Evolutionary conservation across 2,888 invertebrate genomes (phyloP), one percentile per base, ranked within the genome.

Genomic region (Scaptomyza polygonia): DNA sequence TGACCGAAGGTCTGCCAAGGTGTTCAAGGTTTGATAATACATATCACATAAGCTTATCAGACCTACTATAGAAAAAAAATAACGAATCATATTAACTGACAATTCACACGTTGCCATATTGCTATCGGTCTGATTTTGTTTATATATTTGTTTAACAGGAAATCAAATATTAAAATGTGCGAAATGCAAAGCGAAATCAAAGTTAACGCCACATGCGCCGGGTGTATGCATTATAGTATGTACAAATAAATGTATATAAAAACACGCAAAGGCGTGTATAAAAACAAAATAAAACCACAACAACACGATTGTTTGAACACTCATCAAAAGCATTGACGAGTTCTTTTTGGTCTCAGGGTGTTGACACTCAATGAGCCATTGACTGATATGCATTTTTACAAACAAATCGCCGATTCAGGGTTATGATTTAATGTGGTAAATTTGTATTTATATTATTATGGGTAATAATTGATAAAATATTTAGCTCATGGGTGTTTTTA

Each of bases 1-100:
- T 80, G 80, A 85, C 11, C 53, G 72, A 80, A 80, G 84, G 78
- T 67, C 66, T 69, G 67, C 30, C 65, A 67, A 64, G 55, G 39
- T 84, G 81, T 75, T 84, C 80, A 80, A 84, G 80, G 85, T 55
- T 55, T 36, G 16, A 59, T 45, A 59, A 32, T n/a, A n/a, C n/a
- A n/a, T 59, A 36, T 51, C 34, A 29, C 51, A 56, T 53, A 39
- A 42, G 48, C 49, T 65, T 72, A 72, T 62, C 69, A 34, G 27
- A 16, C 5, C 9, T 29, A n/a, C n/a, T n/a, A n/a, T n/a, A 7
- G 21, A 29, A 5, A 49, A 30, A 29, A 45, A 42, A 57, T 32
- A 36, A 51, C 52, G 12, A 52, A 55, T 34, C 42, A 42, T 2
- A 52, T 11, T 34, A 45, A 12, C 0, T 61, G 62, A 29, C 42